Conservation (phyloP, 2,888 invertebrate genomes). For the Philopedon plagiatum region DNA sequence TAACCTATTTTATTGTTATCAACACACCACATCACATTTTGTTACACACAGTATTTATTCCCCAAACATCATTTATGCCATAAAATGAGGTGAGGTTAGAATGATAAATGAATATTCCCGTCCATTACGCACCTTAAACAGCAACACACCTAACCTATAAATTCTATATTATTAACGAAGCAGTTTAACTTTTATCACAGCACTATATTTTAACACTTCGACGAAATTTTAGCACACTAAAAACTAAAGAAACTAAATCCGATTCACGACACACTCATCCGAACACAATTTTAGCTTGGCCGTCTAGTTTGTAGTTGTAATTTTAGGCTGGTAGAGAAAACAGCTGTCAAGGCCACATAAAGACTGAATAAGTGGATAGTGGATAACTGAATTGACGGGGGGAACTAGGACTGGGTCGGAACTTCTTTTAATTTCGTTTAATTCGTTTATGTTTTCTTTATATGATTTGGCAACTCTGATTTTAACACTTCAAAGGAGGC, state of each 20-base stretch:
- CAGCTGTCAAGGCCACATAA: slow-evolving; percentile 43
- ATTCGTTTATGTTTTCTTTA: background rate
- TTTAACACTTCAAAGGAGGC: background rate
- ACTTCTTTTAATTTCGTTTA: background rate
- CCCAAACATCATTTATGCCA: slow-evolving; percentile 7
- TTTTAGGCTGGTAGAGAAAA: slow-evolving; percentile 42
- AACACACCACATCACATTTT: background rate
- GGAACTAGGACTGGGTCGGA: too few relatives aligned
- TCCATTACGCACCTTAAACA: slow-evolving; percentile 22
- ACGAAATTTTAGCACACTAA: slow-evolving; percentile 5
- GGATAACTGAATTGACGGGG: too few relatives aligned
- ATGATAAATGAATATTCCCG: slow-evolving; percentile 3
- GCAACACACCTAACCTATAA: slow-evolving; percentile 34
- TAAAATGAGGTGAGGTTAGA: slow-evolving; percentile 13
- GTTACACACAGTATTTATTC: slow-evolving; percentile 5
- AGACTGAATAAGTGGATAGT: slow-evolving; percentile 16
- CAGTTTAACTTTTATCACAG: slow-evolving; percentile 1
- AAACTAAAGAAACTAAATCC: slow-evolving; percentile 9
- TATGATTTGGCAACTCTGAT: background rate
- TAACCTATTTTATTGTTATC: slow-evolving; percentile 14
- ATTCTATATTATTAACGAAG: background rate
- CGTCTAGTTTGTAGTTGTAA: slow-evolving; percentile 29
- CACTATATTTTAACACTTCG: background rate
- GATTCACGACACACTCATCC: slow-evolving; percentile 7
- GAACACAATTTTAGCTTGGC: slow-evolving; percentile 15